A percentile compares a stretch with the other conserved stretches of the same genome.
Evolutionary conservation across 2,888 invertebrate species (phyloP).

Genomic region (Aradus depressus): DNA sequence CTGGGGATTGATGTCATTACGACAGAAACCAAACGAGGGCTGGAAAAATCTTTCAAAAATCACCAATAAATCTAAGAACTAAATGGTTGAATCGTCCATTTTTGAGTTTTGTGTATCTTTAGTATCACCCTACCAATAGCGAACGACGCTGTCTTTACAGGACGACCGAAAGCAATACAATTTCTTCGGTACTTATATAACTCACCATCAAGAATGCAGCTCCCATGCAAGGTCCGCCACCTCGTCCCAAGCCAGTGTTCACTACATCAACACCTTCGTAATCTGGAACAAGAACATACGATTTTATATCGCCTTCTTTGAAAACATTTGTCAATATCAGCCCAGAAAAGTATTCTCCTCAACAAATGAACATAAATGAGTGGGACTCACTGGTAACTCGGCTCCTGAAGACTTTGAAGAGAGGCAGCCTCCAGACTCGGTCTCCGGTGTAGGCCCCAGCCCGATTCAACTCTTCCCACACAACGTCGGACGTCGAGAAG

Average conservation of each 20-base stretch:
- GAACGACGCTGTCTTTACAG: no score
- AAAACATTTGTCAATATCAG: not conserved
- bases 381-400: conserved; percentile 19
- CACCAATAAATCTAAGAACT: no score
- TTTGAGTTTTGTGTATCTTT: no score
- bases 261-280: conserved; percentile 22
- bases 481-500: conserved; percentile 43
- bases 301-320: not conserved
- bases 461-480: conserved; percentile 44
- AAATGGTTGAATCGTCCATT: no score
- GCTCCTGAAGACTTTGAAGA: conserved; percentile 33
- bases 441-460: conserved; percentile 48
- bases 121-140: no score
- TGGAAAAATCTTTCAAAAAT: no score
- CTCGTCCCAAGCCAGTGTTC: conserved; percentile 22
- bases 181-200: not conserved
- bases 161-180: no score
- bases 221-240: conserved; percentile 24
- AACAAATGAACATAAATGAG: not conserved
- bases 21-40: no score
- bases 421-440: conserved; percentile 50
- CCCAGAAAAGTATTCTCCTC: not conserved
- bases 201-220: conserved; percentile 25
- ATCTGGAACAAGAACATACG: conserved; percentile 18
- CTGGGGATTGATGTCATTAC: no score